Percentiles rank a stretch among this genome's conserved stretches.
Evolutionary conservation across 2,797 vertebrate species (phyloP).

Genomic region (Cottoperca gobio): DNA sequence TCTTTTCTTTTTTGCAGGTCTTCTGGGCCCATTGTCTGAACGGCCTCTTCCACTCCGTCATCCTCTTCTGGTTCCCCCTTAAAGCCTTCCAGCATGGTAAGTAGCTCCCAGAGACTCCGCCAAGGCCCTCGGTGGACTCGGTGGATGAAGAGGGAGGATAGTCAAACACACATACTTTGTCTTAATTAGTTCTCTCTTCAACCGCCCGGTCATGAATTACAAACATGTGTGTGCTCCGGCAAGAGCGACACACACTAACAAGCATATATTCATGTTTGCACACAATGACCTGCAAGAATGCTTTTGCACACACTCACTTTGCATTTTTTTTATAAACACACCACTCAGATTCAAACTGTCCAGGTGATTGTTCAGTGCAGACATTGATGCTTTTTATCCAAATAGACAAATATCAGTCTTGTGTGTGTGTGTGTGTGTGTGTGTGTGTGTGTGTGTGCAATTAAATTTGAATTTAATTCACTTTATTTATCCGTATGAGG

Average conservation of each 20-base stretch:
- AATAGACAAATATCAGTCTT: background rate
- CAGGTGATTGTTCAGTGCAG: slow-evolving; percentile 7
- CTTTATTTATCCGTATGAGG: slow-evolving; percentile 10
- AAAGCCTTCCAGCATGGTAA: slow-evolving; percentile 99
- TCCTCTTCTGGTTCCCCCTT: slow-evolving; percentile 99
- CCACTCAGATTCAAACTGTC: background rate
- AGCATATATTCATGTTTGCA: slow-evolving; percentile 27
- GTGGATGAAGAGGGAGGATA: slow-evolving; percentile 67
- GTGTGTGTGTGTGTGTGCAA: background rate
- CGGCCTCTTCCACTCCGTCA: slow-evolving; percentile 99
- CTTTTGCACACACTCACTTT: slow-evolving; percentile 17
- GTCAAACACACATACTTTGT: slow-evolving; percentile 77
- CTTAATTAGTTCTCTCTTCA: slow-evolving; percentile 78
- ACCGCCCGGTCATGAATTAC: slow-evolving; percentile 71
- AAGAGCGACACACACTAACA: slow-evolving; percentile 48
- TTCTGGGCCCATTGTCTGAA: slow-evolving; percentile 99
- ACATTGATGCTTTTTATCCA: background rate
- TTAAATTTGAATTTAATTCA: slow-evolving; percentile 1
- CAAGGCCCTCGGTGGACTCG: slow-evolving; percentile 48
- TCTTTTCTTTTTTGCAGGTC: slow-evolving; percentile 88
- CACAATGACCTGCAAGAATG: slow-evolving; percentile 25
- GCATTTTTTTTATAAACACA: slow-evolving; percentile 24
- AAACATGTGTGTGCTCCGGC: slow-evolving; percentile 71
- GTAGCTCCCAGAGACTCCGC: slow-evolving; percentile 80
- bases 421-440: too few species aligned